Evolutionary conservation across 2,888 invertebrate species (phyloP), one percentile per base, ranked within the genome.

Genomic region (Gymnoscelis rufifasciata): DNA sequence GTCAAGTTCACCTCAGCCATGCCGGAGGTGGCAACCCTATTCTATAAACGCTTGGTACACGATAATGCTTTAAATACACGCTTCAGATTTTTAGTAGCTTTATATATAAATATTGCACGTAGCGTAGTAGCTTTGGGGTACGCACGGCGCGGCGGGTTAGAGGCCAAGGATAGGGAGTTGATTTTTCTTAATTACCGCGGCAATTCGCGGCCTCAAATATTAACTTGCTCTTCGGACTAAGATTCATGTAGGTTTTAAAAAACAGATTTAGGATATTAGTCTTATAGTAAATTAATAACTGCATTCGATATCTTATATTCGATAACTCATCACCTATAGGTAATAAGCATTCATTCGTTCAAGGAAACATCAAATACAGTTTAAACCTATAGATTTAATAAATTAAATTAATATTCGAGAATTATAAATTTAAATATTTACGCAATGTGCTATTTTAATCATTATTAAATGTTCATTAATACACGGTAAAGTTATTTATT

Each of bases 1-100:
- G 94, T 95, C 73, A 94, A 94, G 73, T 93, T 95, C 83, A 90
- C 93, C 59, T 91, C 92, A 62, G 82, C 90, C 59, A 83, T 89
- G 74, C 91, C 92, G 59, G 93, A 93, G 93, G 93, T 93, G 79
- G 71, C 68, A 42, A 50, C 43, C 43, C 58, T 47, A 56, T 33
- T 43, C 26, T 43, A 46, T 52, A 53, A 41, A 31, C 29, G 53
- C 56, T 56, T 52, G 58, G 56, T 56, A 54, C 54, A 54, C 54
- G 52, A 49, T 51, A 51, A 56, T 47, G 54, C 53, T 49, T 48
- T 35, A 15, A 10, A 19, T 23, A 23, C 35, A 35, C 35, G 35
- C 35, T 35, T 35, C 15, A 19, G 35, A 2, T 35, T 15, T 35
- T 35, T 35, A 35, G 13, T 33, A 37, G 49, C 49, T 45, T 49